Evolutionary conservation across 2,113 vertebrate genomes (phyloP).

Genomic region (Lamprologus ornatipinnis): DNA sequence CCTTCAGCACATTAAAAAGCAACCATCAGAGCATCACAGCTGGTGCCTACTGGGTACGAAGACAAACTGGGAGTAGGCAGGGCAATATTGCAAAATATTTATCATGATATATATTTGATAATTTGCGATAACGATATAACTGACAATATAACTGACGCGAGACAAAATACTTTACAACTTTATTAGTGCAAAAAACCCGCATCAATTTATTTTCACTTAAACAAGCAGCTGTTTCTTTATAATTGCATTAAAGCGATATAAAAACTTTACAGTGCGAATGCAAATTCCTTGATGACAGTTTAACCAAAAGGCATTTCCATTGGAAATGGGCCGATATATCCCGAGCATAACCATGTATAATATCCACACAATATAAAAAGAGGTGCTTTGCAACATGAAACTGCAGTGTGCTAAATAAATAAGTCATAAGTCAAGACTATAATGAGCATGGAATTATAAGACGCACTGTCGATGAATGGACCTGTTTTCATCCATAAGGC

Average conservation of each 20-base stretch:
- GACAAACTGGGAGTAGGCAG: not conserved
- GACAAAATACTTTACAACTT: not conserved
- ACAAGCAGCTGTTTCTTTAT: not conserved
- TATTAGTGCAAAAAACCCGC: not conserved
- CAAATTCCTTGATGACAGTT: not conserved
- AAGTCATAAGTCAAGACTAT: not conserved
- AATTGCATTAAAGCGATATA: not conserved
- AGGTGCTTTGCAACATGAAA: not conserved
- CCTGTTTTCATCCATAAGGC: not conserved
- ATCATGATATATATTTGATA: not conserved
- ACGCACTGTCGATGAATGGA: not conserved
- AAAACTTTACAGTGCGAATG: not conserved
- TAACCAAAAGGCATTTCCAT: not conserved
- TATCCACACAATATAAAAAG: not conserved
- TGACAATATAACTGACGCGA: not conserved
- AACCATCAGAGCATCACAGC: not conserved
- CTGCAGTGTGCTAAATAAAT: not conserved
- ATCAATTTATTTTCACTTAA: not conserved
- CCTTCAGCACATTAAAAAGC: not conserved
- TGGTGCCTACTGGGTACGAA: not conserved
- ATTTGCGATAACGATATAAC: not conserved
- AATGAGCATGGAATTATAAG: not conserved
- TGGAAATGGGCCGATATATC: not conserved
- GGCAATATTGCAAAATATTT: not conserved
- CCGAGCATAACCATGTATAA: not conserved